Evolutionary conservation across 2,888 invertebrate genomes (phyloP), one percentile per base, ranked within the genome.

Genomic region (Pristionchus japonicus): DNA sequence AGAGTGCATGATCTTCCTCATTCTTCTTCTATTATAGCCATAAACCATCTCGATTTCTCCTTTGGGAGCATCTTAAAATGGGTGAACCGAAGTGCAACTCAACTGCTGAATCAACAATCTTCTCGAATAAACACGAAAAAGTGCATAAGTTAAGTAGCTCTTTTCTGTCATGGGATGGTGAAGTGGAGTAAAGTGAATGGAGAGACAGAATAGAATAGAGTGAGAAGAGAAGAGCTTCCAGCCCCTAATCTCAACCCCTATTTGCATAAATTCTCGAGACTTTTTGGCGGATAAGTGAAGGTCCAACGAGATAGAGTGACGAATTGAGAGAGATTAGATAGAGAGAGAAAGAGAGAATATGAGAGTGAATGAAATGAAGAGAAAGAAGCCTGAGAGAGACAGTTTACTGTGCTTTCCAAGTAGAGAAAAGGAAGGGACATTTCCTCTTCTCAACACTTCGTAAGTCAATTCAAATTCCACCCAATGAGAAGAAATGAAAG

Each of bases 181-280:
- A 43, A 17, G 31, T 20, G 23, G 7, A 77, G 43, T 23, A 13
- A 83, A 83, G 20, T 49, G 27, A 83, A 57, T 52, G 31, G 40
- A 52, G 49, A 83, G 49, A 47, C n/a, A 83, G 49, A 57, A 49
- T 34, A 57, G 57, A 83, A 83, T 49, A 83, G 83, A 57, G 52
- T 83, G 83, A 49, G 49, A 49, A 20, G 74, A 40, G 40, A 74
- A 74, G 74, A 74, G 40, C 74, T 74, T 74, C 74, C 74, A 74
- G n/a, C 7, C 74, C n/a, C 37, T 23, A 74, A 40, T 43, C 40
- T 43, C 74, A 37, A 17, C 17, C 37, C 34, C n/a, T 1, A 74
- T 74, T 74, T 74, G 74, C 40, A 74, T 74, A 74, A 40, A 74
- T 74, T 74, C 74, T 43, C 40, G 74, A 40, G 74, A 74, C 74